A percentile compares a stretch with the other conserved stretches of the same genome.
phyloP scores from a whole-genome alignment of 2,797 vertebrate genomes.

The Xenentodon cancila region DNA sequence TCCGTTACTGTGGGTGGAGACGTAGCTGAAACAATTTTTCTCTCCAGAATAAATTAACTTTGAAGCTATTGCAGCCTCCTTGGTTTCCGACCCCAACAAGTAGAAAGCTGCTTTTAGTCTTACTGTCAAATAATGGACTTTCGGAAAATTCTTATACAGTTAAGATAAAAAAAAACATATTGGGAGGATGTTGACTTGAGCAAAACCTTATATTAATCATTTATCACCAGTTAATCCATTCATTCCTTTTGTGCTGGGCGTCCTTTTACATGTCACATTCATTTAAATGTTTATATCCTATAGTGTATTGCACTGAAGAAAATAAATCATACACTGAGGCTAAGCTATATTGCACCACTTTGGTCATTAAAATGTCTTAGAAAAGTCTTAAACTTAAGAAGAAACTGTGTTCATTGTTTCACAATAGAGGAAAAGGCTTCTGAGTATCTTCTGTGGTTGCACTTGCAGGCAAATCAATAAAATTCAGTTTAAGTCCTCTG shows the following conservation, averaged over 20 bases:
- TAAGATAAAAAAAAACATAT: not conserved
- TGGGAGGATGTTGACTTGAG: not conserved
- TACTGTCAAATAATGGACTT: too few species aligned
- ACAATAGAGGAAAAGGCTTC: not conserved
- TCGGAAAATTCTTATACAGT: too few species aligned
- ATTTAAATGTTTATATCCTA: not conserved
- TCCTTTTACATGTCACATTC: conserved; percentile 1
- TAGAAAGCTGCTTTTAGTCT: too few species aligned
- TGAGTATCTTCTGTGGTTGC: not conserved
- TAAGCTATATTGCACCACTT: too few species aligned
- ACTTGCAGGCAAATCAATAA: conserved; percentile 4
- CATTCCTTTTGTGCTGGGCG: conserved; percentile 10
- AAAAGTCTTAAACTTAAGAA: too few species aligned
- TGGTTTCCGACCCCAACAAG: too few species aligned
- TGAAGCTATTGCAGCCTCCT: too few species aligned
- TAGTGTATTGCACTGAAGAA: not conserved
- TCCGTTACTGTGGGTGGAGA: too few species aligned
- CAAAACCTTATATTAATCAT: not conserved
- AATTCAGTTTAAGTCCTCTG: not conserved
- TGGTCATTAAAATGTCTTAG: not conserved
- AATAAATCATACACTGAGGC: too few species aligned
- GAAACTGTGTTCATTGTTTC: too few species aligned
- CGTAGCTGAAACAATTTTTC: too few species aligned
- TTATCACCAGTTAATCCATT: conserved; percentile 20
- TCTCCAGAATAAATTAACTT: too few species aligned